Evolutionary conservation across 1,140 invertebrate species (phyloP).

Genomic region (Pachyrhynchus sulphureomaculatus): DNA sequence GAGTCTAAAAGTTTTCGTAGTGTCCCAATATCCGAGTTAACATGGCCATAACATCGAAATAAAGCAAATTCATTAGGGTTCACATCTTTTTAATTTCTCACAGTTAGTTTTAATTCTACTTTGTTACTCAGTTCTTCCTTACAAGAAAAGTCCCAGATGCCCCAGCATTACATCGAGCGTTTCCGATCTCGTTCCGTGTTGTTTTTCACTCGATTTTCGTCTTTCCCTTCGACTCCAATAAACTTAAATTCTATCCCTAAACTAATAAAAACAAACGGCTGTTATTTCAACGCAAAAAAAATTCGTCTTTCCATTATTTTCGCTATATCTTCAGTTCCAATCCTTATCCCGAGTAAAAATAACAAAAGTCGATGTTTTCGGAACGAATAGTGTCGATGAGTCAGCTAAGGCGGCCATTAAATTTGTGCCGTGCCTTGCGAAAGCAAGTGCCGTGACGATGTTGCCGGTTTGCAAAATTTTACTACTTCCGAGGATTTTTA

Average conservation of each 20-base stretch:
- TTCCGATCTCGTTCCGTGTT: neutral
- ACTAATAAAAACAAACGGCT: constrained; percentile 13
- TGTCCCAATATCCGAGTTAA: too few relatives aligned
- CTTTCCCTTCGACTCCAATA: too few relatives aligned
- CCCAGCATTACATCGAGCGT: too few relatives aligned
- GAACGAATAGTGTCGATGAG: constrained; percentile 24
- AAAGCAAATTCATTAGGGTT: too few relatives aligned
- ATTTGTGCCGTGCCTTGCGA: constrained; percentile 29
- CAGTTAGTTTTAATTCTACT: too few relatives aligned
- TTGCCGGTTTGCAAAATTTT: constrained; percentile 4
- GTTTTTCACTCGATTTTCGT: neutral
- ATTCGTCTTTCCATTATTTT: neutral
- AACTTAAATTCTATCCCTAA: neutral
- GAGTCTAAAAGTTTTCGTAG: too few relatives aligned
- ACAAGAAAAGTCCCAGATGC: too few relatives aligned
- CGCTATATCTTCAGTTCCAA: constrained; percentile 7
- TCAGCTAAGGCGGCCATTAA: constrained; percentile 30
- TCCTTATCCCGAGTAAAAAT: constrained; percentile 17
- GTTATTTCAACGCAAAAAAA: constrained; percentile 20
- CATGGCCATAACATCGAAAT: too few relatives aligned
- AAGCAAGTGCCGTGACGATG: constrained; percentile 25
- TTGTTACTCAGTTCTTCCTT: too few relatives aligned
- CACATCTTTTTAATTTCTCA: too few relatives aligned
- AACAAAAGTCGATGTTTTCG: constrained; percentile 27
- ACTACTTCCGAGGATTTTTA: too few relatives aligned